Evolutionary conservation across 2,113 vertebrate genomes (phyloP).

Genomic region (Corythornis vintsioides): DNA sequence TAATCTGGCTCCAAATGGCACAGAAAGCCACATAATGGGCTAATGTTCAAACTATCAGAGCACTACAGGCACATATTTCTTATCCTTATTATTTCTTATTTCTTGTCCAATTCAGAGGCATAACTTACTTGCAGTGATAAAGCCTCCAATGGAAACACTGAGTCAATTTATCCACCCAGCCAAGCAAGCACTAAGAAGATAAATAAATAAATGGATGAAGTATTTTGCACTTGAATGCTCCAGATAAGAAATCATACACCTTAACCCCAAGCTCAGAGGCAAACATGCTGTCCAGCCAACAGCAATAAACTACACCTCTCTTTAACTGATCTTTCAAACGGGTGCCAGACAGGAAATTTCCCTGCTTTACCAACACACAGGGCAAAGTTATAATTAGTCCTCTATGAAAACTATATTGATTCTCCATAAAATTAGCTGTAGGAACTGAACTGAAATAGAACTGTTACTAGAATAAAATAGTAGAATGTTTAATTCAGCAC

Average conservation of each 20-base stretch:
- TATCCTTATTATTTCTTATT: background rate
- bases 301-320: background rate
- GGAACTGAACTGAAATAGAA: background rate
- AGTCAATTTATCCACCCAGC: background rate
- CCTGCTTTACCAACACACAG: background rate
- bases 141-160: background rate
- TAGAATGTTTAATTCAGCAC: constrained; percentile 1
- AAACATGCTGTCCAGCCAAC: background rate
- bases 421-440: background rate
- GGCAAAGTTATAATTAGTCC: background rate
- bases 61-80: background rate
- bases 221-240: background rate
- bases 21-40: accelerated
- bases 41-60: background rate
- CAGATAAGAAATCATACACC: background rate
- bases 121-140: background rate
- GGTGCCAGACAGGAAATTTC: background rate
- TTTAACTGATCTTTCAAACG: background rate
- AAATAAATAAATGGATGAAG: background rate
- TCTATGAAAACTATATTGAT: background rate
- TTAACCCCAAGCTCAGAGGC: background rate
- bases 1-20: background rate
- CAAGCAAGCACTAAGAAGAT: background rate
- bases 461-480: background rate
- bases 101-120: background rate